These are phyloP conservation scores for Platichthys flesus DNA, from an alignment of 2,113 vertebrate genomes.

Conservation along the genomic window DNA sequence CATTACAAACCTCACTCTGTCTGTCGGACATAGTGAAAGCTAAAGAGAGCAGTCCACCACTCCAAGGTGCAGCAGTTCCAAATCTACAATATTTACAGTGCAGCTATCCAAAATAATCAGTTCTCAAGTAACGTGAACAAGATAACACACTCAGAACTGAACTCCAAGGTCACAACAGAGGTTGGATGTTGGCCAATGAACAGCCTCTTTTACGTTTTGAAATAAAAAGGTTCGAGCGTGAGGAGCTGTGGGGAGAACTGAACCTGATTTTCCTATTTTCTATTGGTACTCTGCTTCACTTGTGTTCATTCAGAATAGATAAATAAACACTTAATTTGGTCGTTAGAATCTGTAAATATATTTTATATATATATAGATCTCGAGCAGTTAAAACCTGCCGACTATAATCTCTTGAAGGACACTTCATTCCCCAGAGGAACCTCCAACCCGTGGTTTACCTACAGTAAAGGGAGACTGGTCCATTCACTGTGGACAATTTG, in stretches of 20 bases:
- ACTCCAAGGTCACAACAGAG: slow-evolving; percentile 60
- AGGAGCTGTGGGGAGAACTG: slow-evolving; percentile 7
- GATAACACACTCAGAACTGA: slow-evolving; percentile 57
- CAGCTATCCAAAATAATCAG: slow-evolving; percentile 78
- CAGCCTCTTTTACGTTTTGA: slow-evolving; percentile 43
- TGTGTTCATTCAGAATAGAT: slow-evolving; percentile 49
- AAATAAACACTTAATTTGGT: slow-evolving; percentile 47
- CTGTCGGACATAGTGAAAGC: slow-evolving; percentile 69
- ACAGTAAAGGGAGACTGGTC: slow-evolving; percentile 75
- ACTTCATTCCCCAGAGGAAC: slow-evolving; percentile 54
- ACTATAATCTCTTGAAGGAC: slow-evolving; percentile 62
- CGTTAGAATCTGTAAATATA: slow-evolving; percentile 55
- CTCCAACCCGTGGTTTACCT: slow-evolving; percentile 13
- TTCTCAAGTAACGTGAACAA: slow-evolving; percentile 66
- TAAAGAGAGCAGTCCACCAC: slow-evolving; percentile 68
- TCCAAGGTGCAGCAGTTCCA: slow-evolving; percentile 75
- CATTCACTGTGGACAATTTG: slow-evolving; percentile 2
- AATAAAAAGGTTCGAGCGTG: slow-evolving; percentile 49
- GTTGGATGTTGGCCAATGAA: slow-evolving; percentile 45
- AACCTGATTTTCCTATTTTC: slow-evolving; percentile 46
- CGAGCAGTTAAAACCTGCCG: slow-evolving; percentile 71
- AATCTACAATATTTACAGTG: slow-evolving; percentile 82
- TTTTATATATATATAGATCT: slow-evolving; percentile 22
- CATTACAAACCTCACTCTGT: slow-evolving; percentile 73
- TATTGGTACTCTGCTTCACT: slow-evolving; percentile 27